These are phyloP conservation scores for Melanotaenia maccullochi DNA, from an alignment of 2,797 vertebrate genomes.

Conservation along the genomic window DNA sequence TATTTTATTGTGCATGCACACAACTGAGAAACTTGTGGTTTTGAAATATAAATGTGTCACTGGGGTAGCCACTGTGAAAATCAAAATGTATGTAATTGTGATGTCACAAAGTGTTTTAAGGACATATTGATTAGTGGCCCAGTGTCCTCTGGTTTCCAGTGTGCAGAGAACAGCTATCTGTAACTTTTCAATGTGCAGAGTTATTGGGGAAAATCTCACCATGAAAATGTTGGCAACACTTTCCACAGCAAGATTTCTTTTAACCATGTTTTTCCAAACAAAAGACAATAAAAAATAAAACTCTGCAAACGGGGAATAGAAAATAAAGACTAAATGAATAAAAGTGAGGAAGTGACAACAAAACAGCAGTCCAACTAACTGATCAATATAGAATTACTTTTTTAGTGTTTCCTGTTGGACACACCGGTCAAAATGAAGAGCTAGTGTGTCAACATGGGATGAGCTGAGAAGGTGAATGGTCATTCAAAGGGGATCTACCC, in stretches of 20 bases:
- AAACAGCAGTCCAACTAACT: background rate
- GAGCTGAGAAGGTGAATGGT: background rate
- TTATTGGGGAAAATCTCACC: background rate
- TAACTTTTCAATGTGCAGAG: background rate
- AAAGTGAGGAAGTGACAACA: background rate
- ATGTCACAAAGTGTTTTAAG: background rate
- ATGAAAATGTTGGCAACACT: background rate
- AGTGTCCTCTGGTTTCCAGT: background rate
- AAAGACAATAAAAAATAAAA: background rate
- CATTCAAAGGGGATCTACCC: background rate
- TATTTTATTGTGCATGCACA: background rate
- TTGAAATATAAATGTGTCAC: background rate
- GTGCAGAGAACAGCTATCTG: background rate
- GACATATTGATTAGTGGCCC: background rate
- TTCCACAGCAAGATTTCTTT: background rate
- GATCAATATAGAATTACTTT: background rate
- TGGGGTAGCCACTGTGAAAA: background rate
- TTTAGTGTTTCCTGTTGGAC: background rate
- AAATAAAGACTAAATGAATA: background rate
- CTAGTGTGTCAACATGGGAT: background rate
- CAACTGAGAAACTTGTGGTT: background rate
- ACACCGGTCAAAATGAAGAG: too few species aligned
- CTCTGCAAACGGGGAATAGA: background rate
- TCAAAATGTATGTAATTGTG: background rate
- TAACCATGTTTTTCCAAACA: background rate